phyloP scores from a whole-genome alignment of 2,113 vertebrate genomes.

The Thomomys bottae region DNA sequence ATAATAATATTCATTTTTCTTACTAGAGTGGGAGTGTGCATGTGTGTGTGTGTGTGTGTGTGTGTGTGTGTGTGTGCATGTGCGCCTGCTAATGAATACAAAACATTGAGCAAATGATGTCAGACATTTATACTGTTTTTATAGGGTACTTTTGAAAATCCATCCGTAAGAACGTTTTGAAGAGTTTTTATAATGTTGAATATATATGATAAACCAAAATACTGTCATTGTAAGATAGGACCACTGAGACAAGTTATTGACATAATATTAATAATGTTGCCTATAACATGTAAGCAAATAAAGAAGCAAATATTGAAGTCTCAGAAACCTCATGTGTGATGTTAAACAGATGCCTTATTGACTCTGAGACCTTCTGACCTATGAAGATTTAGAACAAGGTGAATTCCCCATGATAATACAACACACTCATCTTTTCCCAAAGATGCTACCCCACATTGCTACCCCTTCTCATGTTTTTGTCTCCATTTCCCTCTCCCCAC shows the following conservation, averaged over 20 bases:
- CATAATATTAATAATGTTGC: background rate
- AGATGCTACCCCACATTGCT: no score
- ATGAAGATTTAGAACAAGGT: background rate
- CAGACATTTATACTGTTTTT: constrained; percentile 1
- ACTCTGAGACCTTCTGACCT: background rate
- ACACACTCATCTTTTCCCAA: background rate
- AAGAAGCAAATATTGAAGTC: background rate
- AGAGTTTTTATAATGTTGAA: background rate
- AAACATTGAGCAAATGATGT: background rate
- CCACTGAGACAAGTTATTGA: background rate
- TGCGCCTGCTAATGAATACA: background rate
- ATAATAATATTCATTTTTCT: constrained; percentile 42
- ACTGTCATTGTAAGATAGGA: background rate
- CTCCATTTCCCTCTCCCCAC: no score
- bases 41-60: no score
- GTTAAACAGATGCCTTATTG: background rate
- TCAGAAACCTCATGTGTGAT: background rate
- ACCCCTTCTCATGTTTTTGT: no score
- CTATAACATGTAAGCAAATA: background rate
- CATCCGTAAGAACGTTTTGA: background rate
- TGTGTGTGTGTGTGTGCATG: no score
- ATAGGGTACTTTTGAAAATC: background rate
- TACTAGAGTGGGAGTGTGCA: background rate
- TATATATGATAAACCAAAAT: background rate
- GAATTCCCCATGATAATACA: background rate